A percentile compares a stretch with the other conserved stretches of the same genome.
Evolutionary conservation across 1,140 invertebrate species (phyloP).

Genomic region (Drosophila insularis): DNA sequence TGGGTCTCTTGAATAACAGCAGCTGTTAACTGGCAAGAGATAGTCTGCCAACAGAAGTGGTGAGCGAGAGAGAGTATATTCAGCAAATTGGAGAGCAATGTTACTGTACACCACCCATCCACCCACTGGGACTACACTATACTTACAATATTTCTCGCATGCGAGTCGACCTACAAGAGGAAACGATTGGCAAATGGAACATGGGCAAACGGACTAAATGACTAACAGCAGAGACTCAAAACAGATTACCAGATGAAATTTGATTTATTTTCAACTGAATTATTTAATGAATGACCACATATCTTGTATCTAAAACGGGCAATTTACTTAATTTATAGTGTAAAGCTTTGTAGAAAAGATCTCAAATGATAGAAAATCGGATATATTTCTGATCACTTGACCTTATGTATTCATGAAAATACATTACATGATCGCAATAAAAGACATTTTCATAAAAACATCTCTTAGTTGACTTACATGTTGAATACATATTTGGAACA

Average conservation of each 20-base stretch:
- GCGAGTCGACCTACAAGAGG: constrained; percentile 10
- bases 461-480: too few relatives aligned
- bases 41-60: neutral
- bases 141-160: constrained; percentile 31
- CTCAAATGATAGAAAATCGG: too few relatives aligned
- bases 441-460: too few relatives aligned
- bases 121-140: neutral
- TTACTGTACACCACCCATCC: neutral
- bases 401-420: too few relatives aligned
- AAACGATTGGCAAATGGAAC: constrained; percentile 25
- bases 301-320: neutral
- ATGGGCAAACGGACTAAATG: neutral
- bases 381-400: too few relatives aligned
- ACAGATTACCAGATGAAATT: neutral
- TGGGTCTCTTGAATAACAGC: constrained; percentile 53
- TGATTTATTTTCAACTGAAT: neutral
- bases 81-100: neutral
- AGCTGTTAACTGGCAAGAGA: constrained; percentile 22
- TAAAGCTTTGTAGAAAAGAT: too few relatives aligned
- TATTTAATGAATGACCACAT: neutral
- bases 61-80: neutral
- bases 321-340: neutral
- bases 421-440: too few relatives aligned
- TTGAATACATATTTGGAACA: too few relatives aligned
- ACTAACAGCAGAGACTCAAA: neutral